Evolutionary conservation across 2,797 vertebrate species (phyloP).

Genomic region (Chelonia mydas): DNA sequence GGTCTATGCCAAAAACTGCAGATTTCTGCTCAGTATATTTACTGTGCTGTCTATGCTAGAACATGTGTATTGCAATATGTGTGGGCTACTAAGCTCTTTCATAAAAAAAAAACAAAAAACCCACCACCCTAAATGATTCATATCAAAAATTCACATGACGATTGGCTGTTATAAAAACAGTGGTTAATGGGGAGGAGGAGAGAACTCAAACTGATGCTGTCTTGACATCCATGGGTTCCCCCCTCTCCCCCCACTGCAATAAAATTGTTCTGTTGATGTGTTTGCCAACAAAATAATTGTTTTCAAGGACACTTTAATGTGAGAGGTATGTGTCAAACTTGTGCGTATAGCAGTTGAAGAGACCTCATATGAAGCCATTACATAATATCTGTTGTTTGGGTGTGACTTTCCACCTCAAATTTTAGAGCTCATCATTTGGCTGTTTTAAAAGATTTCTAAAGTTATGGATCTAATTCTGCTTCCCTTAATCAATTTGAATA

Average conservation of each 20-base stretch:
- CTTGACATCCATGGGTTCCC: background rate
- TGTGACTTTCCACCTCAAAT: background rate
- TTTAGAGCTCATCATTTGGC: background rate
- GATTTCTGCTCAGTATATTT: conserved; percentile 32
- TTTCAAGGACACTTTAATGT: background rate
- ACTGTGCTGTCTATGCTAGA: conserved; percentile 15
- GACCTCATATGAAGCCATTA: background rate
- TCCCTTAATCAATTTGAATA: background rate
- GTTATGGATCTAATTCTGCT: background rate
- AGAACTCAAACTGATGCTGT: conserved; percentile 36
- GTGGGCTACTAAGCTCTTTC: conserved; percentile 30
- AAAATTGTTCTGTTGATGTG: background rate
- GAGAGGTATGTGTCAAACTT: background rate
- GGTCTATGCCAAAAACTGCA: conserved; percentile 15
- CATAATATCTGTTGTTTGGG: background rate
- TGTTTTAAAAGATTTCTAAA: background rate
- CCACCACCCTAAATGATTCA: background rate
- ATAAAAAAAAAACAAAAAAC: background rate
- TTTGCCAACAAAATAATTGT: background rate
- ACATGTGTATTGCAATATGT: conserved; percentile 29
- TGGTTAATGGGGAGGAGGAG: background rate
- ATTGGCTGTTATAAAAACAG: background rate
- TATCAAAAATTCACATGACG: background rate
- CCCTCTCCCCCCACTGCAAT: background rate
- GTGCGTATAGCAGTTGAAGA: background rate